Base-by-base conservation (phyloP, 1,140 invertebrate species). In the Capitella teleta region DNA sequence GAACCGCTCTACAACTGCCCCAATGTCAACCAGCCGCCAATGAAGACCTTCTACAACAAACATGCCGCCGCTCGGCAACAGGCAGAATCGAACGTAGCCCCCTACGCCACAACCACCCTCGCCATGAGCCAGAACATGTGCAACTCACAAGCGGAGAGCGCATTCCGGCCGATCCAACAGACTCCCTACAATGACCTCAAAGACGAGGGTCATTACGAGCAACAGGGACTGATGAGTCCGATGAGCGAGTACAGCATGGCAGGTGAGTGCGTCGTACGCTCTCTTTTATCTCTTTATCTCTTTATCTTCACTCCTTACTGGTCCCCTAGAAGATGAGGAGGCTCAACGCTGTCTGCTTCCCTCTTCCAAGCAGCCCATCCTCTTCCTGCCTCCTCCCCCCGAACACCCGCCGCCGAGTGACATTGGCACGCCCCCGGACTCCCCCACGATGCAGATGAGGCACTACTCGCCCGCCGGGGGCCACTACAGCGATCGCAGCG, bases 21-120 rank as follows among this genome's bases (percentile, higher is more conserved):
- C 3, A 57, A 58, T 10, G 49, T 52, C n/a, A 44, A 40, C 43
- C 49, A 62, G 19, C 60, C 63, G 3, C 61, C 67, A 42, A 59
- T 87, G 51, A 84, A 82, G 10, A 87, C 84, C 0, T 88, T 87
- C 61, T 86, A 87, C 66, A 85, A 85, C 53, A 80, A 75, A 73
- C 56, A 28, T 77, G 79, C 61, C 59, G 12, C 42, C 60, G 42
- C n/a, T n/a, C n/a, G n/a, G n/a, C n/a, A n/a, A n/a, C n/a, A n/a
- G n/a, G n/a, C n/a, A n/a, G 53, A 59, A 18, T 59, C 61, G 52
- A 83, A 84, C 0, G 63, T 67, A 19, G 84, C 83, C 5, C 86
- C 86, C 0, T 88, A 88, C 63, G 86, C 86, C 1, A 88, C 85
- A 0, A 87, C 86, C 1, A 86, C 85, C 37, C 67, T 85, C 14